Evolutionary conservation across 2,888 invertebrate species (phyloP), one percentile per base, ranked within the genome.

Genomic region (Pinctada fucata): DNA sequence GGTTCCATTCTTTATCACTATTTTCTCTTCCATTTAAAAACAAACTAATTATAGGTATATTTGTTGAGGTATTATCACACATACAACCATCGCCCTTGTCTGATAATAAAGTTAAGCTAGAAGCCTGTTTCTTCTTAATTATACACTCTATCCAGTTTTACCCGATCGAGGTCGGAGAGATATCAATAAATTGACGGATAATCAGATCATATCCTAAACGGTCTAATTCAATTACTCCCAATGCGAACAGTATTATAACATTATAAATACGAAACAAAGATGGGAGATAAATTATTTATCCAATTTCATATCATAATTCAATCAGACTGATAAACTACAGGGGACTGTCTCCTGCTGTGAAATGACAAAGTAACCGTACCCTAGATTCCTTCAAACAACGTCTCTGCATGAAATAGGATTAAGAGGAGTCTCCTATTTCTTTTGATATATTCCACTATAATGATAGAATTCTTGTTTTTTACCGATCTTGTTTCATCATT

Each of bases 211-310:
- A 79, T 84, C 80, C 84, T 84, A 84, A 84, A 84, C 84, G 84
- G 80, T 85, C 75, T 85, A 86, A 87, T 83, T 72, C 71, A 82
- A 84, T 87, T 85, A 87, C 75, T 81, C 69, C 72, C 80, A 81
- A 85, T 83, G 84, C 81, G 80, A 75, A 75, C 75, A 71, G 75
- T 75, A 78, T 80, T 80, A 80, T 78, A 80, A 78, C 84, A 84
- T 87, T 86, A 87, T 86, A 86, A 86, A 87, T 87, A 87, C 86
- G 87, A 85, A 85, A 84, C 85, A 87, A 85, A 84, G 84, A 84
- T 85, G 83, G 82, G 83, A 81, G 83, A 82, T 87, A 84, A 87
- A 87, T 87, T 84, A 87, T 87, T 87, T 84, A 87, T 85, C 83
- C 80, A 73, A 13, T 10, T 31, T 50, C 50, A 72, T 72, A 52